Conservation (phyloP, 2,888 invertebrate species). For the Megalurothrips usitatus region DNA sequence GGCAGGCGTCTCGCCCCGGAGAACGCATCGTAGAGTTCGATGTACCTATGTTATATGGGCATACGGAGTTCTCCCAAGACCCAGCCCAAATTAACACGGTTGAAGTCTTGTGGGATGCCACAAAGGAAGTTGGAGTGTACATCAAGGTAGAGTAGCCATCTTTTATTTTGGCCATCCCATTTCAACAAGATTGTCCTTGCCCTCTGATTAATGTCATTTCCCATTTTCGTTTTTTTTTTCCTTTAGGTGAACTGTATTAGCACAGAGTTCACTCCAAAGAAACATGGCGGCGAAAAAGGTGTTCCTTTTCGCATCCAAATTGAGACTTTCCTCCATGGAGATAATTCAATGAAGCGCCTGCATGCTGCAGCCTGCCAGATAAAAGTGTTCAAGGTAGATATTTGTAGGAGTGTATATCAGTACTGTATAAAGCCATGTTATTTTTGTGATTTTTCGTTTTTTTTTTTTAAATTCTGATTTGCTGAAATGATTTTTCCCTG, state of each 20-base stretch:
- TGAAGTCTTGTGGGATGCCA: constrained; percentile 92
- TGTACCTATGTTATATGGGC: constrained; percentile 88
- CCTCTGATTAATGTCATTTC: not conserved
- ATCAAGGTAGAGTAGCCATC: constrained; percentile 63
- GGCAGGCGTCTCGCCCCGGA: constrained; percentile 85
- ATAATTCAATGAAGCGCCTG: constrained; percentile 55
- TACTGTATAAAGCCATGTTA: constrained; percentile 16
- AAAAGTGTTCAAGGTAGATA: constrained; percentile 65
- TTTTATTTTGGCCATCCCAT: no score
- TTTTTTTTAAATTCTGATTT: constrained; percentile 15
- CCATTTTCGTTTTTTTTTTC: constrained; percentile 34
- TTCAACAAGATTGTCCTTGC: no score
- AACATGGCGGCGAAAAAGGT: constrained; percentile 97
- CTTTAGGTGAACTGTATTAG: constrained; percentile 90
- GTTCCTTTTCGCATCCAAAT: constrained; percentile 95
- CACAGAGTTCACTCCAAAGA: constrained; percentile 95
- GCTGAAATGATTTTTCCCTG: constrained; percentile 28
- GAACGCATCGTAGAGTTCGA: constrained; percentile 91
- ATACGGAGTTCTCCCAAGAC: constrained; percentile 74
- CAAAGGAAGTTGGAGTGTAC: constrained; percentile 92
- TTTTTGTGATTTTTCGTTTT: constrained; percentile 27
- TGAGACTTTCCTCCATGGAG: constrained; percentile 71
- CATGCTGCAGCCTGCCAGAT: constrained; percentile 96
- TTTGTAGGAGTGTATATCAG: not conserved
- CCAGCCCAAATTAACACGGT: constrained; percentile 68